Evolutionary conservation across 2,888 invertebrate genomes (phyloP), one percentile per base, ranked within the genome.

Genomic region (Bombylius major): DNA sequence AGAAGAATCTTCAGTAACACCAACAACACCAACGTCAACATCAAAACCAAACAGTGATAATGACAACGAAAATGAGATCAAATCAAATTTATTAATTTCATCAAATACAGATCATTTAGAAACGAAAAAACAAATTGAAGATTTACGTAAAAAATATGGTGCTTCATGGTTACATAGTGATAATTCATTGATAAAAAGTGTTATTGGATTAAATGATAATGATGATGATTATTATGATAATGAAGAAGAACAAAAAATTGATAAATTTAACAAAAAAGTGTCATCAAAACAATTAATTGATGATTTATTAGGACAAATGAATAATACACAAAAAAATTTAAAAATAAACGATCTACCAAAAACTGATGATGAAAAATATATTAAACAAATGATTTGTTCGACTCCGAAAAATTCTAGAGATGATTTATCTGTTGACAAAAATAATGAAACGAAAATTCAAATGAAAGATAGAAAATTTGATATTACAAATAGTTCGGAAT

Each of bases 111-210:
- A 78, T 54, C 79, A 82, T 65, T 69, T 82, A 57, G 78, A 79
- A 63, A 79, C 79, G 0, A 82, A 81, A 62, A 76, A 77, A 60
- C 77, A 80, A 67, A 78, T 84, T 57, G 76, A 82, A 61, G 75
- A 72, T 32, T 63, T 83, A 23, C 72, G 82, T 13, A 69, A 78
- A 59, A 77, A 77, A 62, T 81, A 78, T 65, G 84, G 83, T 12
- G 77, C 78, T 61, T 76, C 78, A 53, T 84, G 84, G 84, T 64
- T 84, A 39, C 78, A 78, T 56, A 75, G 74, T 51, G 72, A 77
- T 51, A 77, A 76, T 53, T 78, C 78, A 1, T 67, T 70, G 49
- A 76, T 82, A 50, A 78, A 80, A 63, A 78, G 76, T 64, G 77
- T 79, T 39, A 70, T 82, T 63, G 82, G 82, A 14, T 66, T 80